Base-by-base conservation (phyloP, 2,888 invertebrate genomes). In the Melinaea marsaeus region DNA sequence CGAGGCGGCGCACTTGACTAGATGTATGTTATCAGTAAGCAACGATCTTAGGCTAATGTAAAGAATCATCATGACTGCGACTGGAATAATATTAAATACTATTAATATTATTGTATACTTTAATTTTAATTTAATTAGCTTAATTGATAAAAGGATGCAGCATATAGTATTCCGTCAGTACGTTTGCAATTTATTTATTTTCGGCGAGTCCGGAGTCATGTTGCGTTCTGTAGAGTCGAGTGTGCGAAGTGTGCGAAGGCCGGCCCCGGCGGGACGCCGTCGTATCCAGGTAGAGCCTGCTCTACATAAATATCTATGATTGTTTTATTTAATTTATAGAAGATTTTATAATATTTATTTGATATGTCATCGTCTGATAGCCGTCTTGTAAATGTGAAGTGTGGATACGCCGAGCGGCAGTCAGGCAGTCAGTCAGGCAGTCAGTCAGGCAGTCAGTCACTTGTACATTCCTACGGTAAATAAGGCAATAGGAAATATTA, bases 401-500 rank as follows among this genome's bases (percentile, higher is more conserved):
- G 32, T 55, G 60, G 66, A 65, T 68, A 62, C 63, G 47, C 54
- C 61, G 61, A 64, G 35, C 22, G 22, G 22, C 22, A 22, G 51
- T 45, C 60, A 64, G 64, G 45, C 63, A 65, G 67, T 64, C 69
- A 69, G 73, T 73, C 72, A 74, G n/a, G n/a, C n/a, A n/a, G n/a
- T n/a, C 22, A 22, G 51, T 45, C 60, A 64, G 64, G 45, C 63
- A 65, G 67, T 64, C 69, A 69, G 73, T 73, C 72, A 74, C 71
- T 75, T 77, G 75, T 80, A 83, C 82, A 80, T 83, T 84, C 79
- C 79, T 76, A 67, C 76, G 73, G 76, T 75, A 76, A 76, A 72
- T 73, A 66, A 72, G 70, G 69, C 67, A 74, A 72, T 69, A 69
- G 62, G 65, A 64, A 62, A 64, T 65, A 68, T 74, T 72, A 66